These are phyloP conservation scores for Ectobius pallidus DNA, from an alignment of 2,888 invertebrate species.

Conservation along the genomic window DNA sequence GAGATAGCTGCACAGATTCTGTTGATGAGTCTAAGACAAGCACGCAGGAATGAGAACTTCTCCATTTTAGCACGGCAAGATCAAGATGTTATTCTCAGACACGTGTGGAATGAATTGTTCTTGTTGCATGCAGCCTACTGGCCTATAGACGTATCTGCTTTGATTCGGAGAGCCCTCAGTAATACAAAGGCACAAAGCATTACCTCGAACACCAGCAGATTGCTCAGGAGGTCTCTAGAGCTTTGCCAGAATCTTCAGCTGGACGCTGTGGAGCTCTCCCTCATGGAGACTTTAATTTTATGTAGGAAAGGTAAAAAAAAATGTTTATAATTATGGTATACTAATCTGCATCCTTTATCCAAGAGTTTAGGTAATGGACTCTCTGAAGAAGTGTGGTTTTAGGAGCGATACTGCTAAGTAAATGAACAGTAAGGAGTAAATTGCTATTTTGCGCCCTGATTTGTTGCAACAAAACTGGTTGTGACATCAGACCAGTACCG, in stretches of 20 bases:
- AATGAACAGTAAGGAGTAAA: no score
- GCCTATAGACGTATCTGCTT: conserved; percentile 57
- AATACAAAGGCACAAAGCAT: background rate
- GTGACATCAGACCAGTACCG: no score
- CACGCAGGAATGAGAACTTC: conserved; percentile 62
- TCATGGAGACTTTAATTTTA: conserved; percentile 58
- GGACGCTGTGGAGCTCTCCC: conserved; percentile 58
- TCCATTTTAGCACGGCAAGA: conserved; percentile 56
- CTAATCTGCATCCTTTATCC: no score
- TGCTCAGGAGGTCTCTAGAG: conserved; percentile 49
- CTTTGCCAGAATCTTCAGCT: conserved; percentile 55
- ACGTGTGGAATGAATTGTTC: conserved; percentile 65
- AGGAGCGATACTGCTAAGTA: no score
- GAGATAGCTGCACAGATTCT: conserved; percentile 67
- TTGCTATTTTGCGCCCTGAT: no score
- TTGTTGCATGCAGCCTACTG: conserved; percentile 63
- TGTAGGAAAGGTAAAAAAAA: conserved; percentile 58
- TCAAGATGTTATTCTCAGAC: conserved; percentile 63
- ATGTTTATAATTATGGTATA: no score
- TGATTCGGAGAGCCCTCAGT: conserved; percentile 11
- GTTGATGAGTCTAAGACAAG: conserved; percentile 62
- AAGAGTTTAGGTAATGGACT: no score
- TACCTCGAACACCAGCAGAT: background rate
- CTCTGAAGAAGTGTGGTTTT: no score
- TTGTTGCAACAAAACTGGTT: no score